Percentiles rank a stretch among this genome's conserved stretches.
Evolutionary conservation across 92 coral and sea anemone genomes (phyloP).

Genomic region (Phenganax marumi): DNA sequence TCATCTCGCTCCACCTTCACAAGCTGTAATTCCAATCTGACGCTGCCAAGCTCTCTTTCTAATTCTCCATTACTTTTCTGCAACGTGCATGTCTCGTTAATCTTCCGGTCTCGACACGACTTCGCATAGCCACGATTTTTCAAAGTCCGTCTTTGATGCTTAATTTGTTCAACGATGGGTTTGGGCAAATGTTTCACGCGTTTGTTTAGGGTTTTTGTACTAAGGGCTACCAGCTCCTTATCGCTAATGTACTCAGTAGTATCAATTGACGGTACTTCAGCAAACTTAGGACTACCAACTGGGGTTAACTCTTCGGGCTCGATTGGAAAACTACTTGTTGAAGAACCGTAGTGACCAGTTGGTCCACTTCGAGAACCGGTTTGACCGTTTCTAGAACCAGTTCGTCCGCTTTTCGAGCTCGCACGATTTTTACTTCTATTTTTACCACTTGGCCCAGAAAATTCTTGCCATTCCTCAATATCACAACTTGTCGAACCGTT

Average conservation of each 20-base stretch:
- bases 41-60: conserved; percentile 3
- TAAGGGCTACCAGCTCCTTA: not conserved
- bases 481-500: too few relatives aligned
- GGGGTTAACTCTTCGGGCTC: not conserved
- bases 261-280: not conserved
- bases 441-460: too few relatives aligned
- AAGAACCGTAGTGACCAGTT: not conserved
- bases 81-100: not conserved
- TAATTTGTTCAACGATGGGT: not conserved
- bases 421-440: too few relatives aligned
- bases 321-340: not conserved
- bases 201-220: not conserved
- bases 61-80: not conserved
- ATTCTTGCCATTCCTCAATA: too few relatives aligned
- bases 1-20: not conserved
- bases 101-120: conserved; percentile 11
- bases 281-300: not conserved
- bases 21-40: not conserved
- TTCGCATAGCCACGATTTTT: conserved; percentile 15
- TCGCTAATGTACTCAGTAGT: not conserved
- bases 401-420: too few relatives aligned
- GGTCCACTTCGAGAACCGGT: too few relatives aligned
- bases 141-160: conserved; percentile 5
- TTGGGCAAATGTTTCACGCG: not conserved
- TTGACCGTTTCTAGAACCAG: too few relatives aligned